Base-by-base conservation (phyloP, 64 coral and sea anemone species). In the Porites australiensis region DNA sequence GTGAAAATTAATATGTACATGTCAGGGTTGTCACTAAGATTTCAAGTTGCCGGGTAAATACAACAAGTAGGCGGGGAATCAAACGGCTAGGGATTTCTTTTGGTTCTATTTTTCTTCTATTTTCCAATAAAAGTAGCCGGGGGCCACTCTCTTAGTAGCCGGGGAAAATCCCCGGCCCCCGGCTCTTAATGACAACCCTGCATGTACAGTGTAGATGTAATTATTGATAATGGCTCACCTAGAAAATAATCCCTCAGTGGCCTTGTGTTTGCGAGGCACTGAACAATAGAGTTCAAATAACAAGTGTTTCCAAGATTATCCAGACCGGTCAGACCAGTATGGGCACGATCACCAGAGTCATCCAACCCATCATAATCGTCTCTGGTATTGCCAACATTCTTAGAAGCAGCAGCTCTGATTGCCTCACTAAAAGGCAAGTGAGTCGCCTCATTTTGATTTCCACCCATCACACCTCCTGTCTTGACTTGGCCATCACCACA, bases 231-330 rank as follows among this genome's bases (percentile, higher is more conserved):
- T 12, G 44, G 6, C 92, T 92, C 65, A 95, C 94, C 86, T 50
- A 96, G 71, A 54, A 96, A 96, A 49, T 88, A 96, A 61, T 96
- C 94, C 60, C 94, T 96, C 10, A 96, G 94, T 20, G 65, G 72
- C 20, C 90, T 74, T 50, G 94, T 92, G 53, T 96, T 96, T 50
- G 87, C 94, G 62, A 96, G 61, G 61, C 94, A 96, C 62, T 96
- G 94, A n/a, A 96, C 61, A 51, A 96, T 96, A 19, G 94, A 96
- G 72, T 96, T 96, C 19, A 96, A 69, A 76, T 96, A 96, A 44
- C 94, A 96, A 13, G 94, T 96, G 50, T 96, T 96, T 58, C 94
- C 94, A 18, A 96, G 79, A 45, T 96, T 96, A 20, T 96, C 94
- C 37, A 96, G 86, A 0, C 94, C 94, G 50, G 94, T 96, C 13